phyloP scores from a whole-genome alignment of 2,888 invertebrate genomes.

The Megastigmus dorsalis region DNA sequence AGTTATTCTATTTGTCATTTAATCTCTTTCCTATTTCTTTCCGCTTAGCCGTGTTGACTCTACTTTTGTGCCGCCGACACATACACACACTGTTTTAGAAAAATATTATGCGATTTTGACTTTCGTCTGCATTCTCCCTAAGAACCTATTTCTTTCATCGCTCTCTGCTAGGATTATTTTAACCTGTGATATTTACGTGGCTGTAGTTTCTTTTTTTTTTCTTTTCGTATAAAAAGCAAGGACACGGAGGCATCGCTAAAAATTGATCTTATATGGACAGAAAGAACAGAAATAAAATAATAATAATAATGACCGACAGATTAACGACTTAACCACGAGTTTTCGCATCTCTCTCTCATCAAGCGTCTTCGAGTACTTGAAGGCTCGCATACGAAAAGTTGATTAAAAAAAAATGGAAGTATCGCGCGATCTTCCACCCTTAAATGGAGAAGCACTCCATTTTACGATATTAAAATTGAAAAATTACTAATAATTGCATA shows the following conservation, averaged over 20 bases:
- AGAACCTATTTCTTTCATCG: slow-evolving; percentile 24
- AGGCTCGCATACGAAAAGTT: slow-evolving; percentile 25
- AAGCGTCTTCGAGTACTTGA: slow-evolving; percentile 15
- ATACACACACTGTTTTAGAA: slow-evolving; percentile 59
- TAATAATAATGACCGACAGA: slow-evolving; percentile 25
- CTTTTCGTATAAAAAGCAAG: slow-evolving; percentile 46
- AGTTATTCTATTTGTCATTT: slow-evolving; percentile 36
- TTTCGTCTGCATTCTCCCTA: slow-evolving; percentile 42
- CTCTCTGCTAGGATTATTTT: slow-evolving; percentile 39
- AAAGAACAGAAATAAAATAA: slow-evolving; percentile 14
- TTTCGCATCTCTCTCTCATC: neutral
- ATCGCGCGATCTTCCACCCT: slow-evolving; percentile 40
- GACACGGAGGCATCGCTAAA: slow-evolving; percentile 52
- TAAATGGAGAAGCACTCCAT: neutral
- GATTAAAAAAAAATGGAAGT: slow-evolving; percentile 28
- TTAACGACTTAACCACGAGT: slow-evolving; percentile 34
- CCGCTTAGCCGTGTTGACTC: slow-evolving; percentile 13
- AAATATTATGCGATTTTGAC: slow-evolving; percentile 66
- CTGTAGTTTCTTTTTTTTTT: slow-evolving; percentile 21
- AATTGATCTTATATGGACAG: slow-evolving; percentile 11
- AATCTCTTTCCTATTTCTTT: neutral
- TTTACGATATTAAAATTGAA: slow-evolving; percentile 16
- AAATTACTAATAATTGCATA: no score
- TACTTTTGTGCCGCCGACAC: slow-evolving; percentile 42
- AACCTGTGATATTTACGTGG: slow-evolving; percentile 38